phyloP scores from a whole-genome alignment of 2,797 vertebrate species.

The Heteromormyrus szaboi region DNA sequence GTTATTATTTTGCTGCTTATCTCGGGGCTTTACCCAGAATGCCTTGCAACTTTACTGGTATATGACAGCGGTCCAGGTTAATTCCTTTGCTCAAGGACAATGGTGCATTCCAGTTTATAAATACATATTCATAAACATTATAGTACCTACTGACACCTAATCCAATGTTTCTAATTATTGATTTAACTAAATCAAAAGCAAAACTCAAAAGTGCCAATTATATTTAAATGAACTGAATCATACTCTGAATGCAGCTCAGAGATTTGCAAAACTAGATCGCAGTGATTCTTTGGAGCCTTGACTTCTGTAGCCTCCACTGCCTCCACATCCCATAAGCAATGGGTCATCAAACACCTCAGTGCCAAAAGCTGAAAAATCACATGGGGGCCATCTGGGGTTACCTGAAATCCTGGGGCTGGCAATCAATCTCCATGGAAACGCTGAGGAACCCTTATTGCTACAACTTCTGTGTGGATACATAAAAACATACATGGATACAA shows the following conservation, averaged over 20 bases:
- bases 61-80: neutral
- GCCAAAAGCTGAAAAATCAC: neutral
- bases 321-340: neutral
- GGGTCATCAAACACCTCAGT: neutral
- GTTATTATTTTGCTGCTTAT: constrained; percentile 1
- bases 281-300: neutral
- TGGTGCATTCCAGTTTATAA: neutral
- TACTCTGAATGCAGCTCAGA: neutral
- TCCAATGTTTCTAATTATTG: neutral
- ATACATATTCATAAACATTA: neutral
- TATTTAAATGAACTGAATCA: neutral
- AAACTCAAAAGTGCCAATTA: neutral
- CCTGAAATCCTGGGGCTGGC: neutral
- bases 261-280: neutral
- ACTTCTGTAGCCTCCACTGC: neutral
- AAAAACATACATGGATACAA: neutral
- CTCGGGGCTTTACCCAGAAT: neutral
- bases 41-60: neutral
- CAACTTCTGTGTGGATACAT: neutral
- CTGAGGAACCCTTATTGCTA: neutral
- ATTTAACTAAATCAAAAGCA: neutral
- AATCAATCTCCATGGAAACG: neutral
- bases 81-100: neutral
- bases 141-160: neutral
- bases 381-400: neutral